Evolutionary conservation across 2,888 invertebrate species (phyloP).

Genomic region (Eupithecia pulchellata): DNA sequence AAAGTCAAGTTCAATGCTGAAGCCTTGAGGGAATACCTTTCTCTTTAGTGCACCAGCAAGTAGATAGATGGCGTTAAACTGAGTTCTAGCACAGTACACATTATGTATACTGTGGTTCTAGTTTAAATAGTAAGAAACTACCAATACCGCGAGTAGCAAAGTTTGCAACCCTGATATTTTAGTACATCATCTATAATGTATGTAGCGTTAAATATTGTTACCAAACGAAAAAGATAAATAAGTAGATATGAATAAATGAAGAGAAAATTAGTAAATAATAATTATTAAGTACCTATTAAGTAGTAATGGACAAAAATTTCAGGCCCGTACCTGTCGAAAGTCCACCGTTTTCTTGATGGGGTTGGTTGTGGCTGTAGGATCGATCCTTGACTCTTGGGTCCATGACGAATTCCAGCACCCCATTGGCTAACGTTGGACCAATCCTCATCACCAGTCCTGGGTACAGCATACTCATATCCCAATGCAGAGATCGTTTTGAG

Average conservation of each 20-base stretch:
- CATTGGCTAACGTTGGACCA: slow-evolving; percentile 89
- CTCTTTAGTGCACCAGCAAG: slow-evolving; percentile 46
- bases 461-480: slow-evolving; percentile 90
- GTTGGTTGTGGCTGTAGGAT: slow-evolving; percentile 64
- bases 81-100: too few species aligned
- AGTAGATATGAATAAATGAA: too few species aligned
- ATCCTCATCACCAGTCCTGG: slow-evolving; percentile 91
- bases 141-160: background rate
- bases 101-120: too few species aligned
- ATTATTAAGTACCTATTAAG: too few species aligned
- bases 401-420: slow-evolving; percentile 90
- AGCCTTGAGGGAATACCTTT: slow-evolving; percentile 15
- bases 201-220: too few species aligned
- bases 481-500: slow-evolving; percentile 89
- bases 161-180: background rate
- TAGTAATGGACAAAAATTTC: too few species aligned
- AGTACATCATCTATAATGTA: too few species aligned
- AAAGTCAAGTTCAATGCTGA: slow-evolving; percentile 60
- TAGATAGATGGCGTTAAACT: slow-evolving; percentile 62
- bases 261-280: too few species aligned
- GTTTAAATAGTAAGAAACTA: background rate
- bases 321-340: slow-evolving; percentile 85
- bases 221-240: too few species aligned
- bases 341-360: slow-evolving; percentile 83
- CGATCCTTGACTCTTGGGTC: slow-evolving; percentile 86